A percentile compares a stretch with the other conserved stretches of the same genome.
Conservation (phyloP, 2,113 vertebrate species). For the Indicator indicator region DNA sequence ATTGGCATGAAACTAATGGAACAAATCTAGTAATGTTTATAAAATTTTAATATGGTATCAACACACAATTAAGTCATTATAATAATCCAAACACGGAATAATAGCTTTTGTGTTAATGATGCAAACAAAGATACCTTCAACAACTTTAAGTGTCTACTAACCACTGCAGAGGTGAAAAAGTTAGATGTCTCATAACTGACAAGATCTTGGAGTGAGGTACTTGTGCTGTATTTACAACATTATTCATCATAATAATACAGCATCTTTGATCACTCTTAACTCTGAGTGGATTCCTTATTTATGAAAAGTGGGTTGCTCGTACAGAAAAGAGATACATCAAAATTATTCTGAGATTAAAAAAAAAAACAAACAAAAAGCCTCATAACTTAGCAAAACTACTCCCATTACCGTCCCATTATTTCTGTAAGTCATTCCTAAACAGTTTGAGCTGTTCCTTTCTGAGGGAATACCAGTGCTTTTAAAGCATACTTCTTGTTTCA, state of each 20-base stretch:
- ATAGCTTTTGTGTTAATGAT: accelerated
- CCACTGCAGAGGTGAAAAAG: background rate
- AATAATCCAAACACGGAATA: background rate
- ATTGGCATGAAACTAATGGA: background rate
- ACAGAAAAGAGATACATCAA: background rate
- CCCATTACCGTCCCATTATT: background rate
- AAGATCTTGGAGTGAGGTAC: background rate
- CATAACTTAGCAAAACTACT: background rate
- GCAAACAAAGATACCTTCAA: background rate
- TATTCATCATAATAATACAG: background rate
- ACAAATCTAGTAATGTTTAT: accelerated
- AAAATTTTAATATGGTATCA: background rate
- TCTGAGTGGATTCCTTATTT: background rate
- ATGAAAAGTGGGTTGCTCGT: background rate
- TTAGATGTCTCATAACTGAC: background rate
- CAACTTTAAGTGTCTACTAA: background rate
- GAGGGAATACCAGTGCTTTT: background rate
- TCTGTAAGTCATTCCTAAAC: background rate
- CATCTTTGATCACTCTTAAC: background rate
- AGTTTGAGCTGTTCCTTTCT: background rate
- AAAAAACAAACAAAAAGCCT: background rate
- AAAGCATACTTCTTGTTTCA: background rate
- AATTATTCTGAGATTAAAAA: background rate
- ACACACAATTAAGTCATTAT: background rate
- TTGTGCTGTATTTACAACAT: background rate